A percentile compares a stretch with the other conserved stretches of the same genome.
Conservation (phyloP, 2,888 invertebrate genomes). For the Phaedon cochleariae region DNA sequence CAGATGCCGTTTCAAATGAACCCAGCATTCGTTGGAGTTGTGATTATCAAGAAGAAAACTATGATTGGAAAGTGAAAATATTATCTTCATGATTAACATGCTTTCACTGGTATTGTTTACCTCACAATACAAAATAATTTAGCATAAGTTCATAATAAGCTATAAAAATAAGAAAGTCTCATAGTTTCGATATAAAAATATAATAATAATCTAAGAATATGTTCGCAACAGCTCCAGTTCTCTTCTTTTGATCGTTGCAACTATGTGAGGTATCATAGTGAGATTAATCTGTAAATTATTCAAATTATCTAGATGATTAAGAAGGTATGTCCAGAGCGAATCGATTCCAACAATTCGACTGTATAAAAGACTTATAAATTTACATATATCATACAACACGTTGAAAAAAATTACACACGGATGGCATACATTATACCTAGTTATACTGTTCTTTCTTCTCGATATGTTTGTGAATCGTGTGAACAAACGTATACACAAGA, state of each 20-base stretch:
- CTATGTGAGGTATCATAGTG: constrained; percentile 8
- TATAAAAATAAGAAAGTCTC: constrained; percentile 15
- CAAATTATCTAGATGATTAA: constrained; percentile 15
- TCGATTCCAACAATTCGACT: constrained; percentile 24
- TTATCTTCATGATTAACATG: constrained; percentile 7
- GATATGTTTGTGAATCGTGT: not conserved
- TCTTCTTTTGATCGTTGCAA: constrained; percentile 20
- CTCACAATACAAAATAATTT: constrained; percentile 13
- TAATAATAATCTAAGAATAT: constrained; percentile 16
- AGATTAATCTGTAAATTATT: constrained; percentile 24
- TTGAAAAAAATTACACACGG: not conserved
- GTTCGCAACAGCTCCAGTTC: constrained; percentile 13
- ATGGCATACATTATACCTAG: not conserved
- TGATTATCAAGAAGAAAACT: not conserved
- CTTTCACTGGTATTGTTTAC: constrained; percentile 22
- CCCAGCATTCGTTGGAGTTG: too few relatives aligned
- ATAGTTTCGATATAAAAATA: constrained; percentile 15
- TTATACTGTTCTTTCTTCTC: not conserved
- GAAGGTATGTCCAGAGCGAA: constrained; percentile 26
- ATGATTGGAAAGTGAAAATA: constrained; percentile 12
- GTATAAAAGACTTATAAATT: constrained; percentile 18
- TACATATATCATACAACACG: constrained; percentile 23
- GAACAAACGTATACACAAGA: not conserved
- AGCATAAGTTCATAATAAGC: constrained; percentile 17
- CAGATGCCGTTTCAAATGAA: not conserved